Conservation (phyloP, 2,888 invertebrate species). For the Drosophila tanythrix region DNA sequence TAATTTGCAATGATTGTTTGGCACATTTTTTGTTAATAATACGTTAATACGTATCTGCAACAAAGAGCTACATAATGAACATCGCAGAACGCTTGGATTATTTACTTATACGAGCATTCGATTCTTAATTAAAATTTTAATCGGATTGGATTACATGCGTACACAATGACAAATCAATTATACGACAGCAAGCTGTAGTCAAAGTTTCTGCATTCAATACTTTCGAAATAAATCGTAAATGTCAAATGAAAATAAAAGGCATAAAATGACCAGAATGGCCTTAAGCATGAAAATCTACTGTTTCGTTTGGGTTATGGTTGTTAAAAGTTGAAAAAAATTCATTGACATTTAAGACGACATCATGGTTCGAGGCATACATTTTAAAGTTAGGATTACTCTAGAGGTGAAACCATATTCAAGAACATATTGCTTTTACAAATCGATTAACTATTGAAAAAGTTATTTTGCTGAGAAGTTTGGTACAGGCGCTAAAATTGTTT, state of each 20-base stretch:
- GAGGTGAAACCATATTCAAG: not conserved
- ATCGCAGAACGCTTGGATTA: slow-evolving; percentile 3
- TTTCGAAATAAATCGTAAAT: slow-evolving; percentile 1
- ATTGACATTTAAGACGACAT: not conserved
- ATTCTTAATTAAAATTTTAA: slow-evolving; percentile 9
- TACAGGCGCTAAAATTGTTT: not conserved
- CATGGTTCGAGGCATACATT: too few relatives aligned
- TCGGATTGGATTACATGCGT: slow-evolving; percentile 9
- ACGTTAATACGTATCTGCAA: not conserved
- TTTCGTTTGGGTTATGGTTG: not conserved
- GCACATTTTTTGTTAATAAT: slow-evolving; percentile 6
- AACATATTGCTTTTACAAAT: not conserved
- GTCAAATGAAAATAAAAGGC: not conserved
- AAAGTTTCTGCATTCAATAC: not conserved
- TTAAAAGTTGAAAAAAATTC: not conserved
- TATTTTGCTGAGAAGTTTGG: too few relatives aligned
- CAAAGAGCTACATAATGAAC: not conserved
- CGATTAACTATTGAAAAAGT: not conserved
- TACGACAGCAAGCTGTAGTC: not conserved
- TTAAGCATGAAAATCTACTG: not conserved
- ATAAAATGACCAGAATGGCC: not conserved
- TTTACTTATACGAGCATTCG: not conserved
- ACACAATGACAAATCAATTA: slow-evolving; percentile 2
- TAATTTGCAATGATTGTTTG: slow-evolving; percentile 12
- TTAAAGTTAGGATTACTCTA: not conserved